Percentiles rank a stretch among this genome's conserved stretches.
These are phyloP conservation scores for Ramphastos sulfuratus DNA, from an alignment of 2,113 vertebrate genomes.

Conservation along the genomic window DNA sequence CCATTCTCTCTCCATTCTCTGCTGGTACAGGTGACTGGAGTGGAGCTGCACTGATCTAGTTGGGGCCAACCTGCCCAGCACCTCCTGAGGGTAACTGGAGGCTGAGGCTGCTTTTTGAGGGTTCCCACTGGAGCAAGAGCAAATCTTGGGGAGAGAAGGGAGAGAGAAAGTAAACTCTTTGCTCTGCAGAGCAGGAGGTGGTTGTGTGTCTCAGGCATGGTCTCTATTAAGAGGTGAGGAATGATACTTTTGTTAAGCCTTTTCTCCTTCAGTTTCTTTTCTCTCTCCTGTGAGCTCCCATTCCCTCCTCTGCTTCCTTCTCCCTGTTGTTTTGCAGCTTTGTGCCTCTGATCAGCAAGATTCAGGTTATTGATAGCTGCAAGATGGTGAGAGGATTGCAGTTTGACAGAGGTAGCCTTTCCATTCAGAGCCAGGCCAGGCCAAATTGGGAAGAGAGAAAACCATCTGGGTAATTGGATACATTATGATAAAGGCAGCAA, in stretches of 20 bases:
- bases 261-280: background rate
- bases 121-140: background rate
- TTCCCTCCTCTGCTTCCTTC: background rate
- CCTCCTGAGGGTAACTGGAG: background rate
- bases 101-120: background rate
- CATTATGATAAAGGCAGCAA: background rate
- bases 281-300: background rate
- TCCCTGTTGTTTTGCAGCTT: background rate
- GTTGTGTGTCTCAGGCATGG: background rate
- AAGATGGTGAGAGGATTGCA: background rate
- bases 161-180: background rate
- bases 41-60: background rate
- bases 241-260: background rate
- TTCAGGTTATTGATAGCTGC: background rate
- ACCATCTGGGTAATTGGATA: background rate
- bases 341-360: background rate
- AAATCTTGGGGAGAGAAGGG: background rate
- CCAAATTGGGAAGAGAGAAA: background rate
- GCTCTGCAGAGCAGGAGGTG: background rate
- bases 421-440: background rate
- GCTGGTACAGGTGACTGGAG: fast-evolving
- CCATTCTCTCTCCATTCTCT: fast-evolving
- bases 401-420: background rate
- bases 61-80: background rate
- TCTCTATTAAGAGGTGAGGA: background rate